phyloP scores from a whole-genome alignment of 2,113 vertebrate genomes.

The Eurystomus gularis region DNA sequence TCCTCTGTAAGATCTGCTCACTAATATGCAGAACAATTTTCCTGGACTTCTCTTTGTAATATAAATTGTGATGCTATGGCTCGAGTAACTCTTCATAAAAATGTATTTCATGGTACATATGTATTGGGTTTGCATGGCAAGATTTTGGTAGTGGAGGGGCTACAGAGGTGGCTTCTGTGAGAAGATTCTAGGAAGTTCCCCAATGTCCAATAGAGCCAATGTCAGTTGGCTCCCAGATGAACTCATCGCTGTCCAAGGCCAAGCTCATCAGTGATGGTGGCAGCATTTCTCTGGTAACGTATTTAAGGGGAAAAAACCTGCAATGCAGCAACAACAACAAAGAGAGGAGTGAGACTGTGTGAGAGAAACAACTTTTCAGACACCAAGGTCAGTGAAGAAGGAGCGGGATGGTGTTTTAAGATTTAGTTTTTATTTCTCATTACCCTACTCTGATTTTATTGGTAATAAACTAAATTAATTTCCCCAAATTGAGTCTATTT shows the following conservation, averaged over 20 bases:
- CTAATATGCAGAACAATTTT: neutral
- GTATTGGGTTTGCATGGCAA: no score
- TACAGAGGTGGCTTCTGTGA: neutral
- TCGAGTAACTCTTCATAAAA: neutral
- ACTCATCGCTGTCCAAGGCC: neutral
- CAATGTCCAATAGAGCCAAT: neutral
- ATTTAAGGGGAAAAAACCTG: neutral
- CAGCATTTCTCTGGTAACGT: neutral
- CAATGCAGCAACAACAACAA: neutral
- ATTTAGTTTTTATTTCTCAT: no score
- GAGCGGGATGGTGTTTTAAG: neutral
- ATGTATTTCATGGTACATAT: neutral
- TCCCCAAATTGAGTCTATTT: no score
- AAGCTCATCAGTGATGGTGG: neutral
- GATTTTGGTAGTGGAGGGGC: neutral
- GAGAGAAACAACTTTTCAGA: neutral
- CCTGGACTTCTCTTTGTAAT: neutral
- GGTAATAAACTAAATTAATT: no score
- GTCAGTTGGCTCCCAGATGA: neutral
- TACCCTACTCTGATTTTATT: no score
- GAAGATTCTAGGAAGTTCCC: neutral
- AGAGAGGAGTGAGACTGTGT: neutral
- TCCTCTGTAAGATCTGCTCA: neutral
- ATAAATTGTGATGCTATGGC: neutral
- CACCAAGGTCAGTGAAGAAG: neutral